A percentile compares a stretch with the other conserved stretches of the same genome.
These are phyloP conservation scores for Mesorhabditis sp. DNA, from an alignment of 2,888 invertebrate species.

Conservation along the genomic window DNA sequence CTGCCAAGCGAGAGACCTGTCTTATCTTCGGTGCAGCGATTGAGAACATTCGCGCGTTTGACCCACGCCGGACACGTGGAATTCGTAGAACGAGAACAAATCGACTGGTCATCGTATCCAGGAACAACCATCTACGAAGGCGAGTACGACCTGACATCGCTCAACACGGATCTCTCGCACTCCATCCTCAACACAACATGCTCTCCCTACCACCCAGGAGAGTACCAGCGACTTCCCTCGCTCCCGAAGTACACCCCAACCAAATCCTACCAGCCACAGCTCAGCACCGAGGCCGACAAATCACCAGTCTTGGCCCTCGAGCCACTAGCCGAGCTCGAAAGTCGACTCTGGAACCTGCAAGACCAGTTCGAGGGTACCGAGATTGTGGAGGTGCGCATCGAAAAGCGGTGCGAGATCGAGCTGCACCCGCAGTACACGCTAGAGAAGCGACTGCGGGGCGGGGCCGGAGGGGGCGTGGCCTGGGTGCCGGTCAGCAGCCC, in stretches of 20 bases:
- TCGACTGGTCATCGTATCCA: slow-evolving; percentile 4
- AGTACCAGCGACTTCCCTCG: neutral
- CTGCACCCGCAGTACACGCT: slow-evolving; percentile 32
- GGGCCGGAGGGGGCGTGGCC: neutral
- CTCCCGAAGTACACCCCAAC: neutral
- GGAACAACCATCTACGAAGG: neutral
- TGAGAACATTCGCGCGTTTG: neutral
- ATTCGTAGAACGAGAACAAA: neutral
- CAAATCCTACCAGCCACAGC: neutral
- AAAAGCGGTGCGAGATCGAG: slow-evolving; percentile 32
- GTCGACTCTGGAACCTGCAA: neutral
- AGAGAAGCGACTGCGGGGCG: neutral
- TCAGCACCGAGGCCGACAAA: neutral
- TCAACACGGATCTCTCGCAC: neutral
- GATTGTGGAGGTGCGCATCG: slow-evolving; percentile 28
- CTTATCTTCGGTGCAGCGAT: neutral
- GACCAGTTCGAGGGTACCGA: slow-evolving; percentile 10
- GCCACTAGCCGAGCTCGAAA: neutral
- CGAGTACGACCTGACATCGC: neutral
- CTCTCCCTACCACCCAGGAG: neutral
- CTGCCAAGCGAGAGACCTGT: neutral
- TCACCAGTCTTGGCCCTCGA: neutral
- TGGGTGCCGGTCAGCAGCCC: slow-evolving; percentile 9
- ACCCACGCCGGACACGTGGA: neutral
- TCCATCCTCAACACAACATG: neutral